Evolutionary conservation across 2,113 vertebrate genomes (phyloP).

Genomic region (Neopipo cinnamomea): DNA sequence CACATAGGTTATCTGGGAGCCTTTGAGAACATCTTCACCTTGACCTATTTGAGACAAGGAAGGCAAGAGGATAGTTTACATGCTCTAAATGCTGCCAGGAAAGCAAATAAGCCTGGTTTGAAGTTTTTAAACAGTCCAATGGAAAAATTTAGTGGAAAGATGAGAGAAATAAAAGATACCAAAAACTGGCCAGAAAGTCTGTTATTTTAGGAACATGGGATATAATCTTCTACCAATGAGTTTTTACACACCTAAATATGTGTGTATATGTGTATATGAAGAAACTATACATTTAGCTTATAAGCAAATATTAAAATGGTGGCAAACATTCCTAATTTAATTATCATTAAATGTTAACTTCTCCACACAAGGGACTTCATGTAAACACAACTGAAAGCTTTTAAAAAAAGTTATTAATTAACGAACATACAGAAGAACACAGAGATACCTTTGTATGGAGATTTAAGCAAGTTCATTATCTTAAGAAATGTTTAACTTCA

Average conservation of each 20-base stretch:
- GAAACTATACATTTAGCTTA: neutral
- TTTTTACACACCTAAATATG: neutral
- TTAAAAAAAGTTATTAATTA: constrained; percentile 53
- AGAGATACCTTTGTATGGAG: constrained; percentile 59
- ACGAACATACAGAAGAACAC: constrained; percentile 18
- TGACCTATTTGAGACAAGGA: constrained; percentile 76
- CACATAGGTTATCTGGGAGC: constrained; percentile 84
- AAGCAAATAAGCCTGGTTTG: neutral
- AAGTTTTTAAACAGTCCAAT: neutral
- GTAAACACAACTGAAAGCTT: neutral
- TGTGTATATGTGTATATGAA: neutral
- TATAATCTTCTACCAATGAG: neutral
- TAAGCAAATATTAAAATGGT: neutral
- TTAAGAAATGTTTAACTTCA: constrained; percentile 58
- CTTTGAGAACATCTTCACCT: constrained; percentile 88
- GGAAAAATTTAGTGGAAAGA: neutral
- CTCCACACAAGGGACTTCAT: neutral
- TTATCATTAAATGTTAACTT: constrained; percentile 42
- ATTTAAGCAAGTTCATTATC: constrained; percentile 36
- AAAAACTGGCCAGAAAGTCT: neutral
- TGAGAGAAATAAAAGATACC: neutral
- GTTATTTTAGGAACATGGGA: neutral
- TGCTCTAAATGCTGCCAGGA: neutral
- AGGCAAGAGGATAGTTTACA: neutral
- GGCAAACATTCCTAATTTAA: neutral